Evolutionary conservation across 2,113 vertebrate species (phyloP), one percentile per base, ranked within the genome.

Genomic region (Oenanthe melanoleuca): DNA sequence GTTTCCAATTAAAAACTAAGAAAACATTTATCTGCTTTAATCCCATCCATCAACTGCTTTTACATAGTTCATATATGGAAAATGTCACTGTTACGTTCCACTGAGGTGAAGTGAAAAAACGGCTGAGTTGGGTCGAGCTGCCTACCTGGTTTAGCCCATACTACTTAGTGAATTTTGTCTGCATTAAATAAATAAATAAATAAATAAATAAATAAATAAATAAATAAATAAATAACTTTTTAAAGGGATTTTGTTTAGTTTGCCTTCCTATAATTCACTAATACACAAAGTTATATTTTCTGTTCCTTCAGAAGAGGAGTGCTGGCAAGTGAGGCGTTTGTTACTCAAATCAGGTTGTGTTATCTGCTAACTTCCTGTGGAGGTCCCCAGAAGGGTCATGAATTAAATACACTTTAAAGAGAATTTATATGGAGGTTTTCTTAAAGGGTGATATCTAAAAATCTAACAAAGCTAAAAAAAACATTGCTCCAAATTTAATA

Each of bases 61-160:
- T 57, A 53, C 14, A 66, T 56, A 79, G 13, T 9, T 93, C 4
- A 53, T 6, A 4, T 23, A 80, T 42, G 25, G 12, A 90, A 79
- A 92, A 91, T 56, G 6, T 75, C 42, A 67, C 10, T 37, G 26
- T 28, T 31, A n/a, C 13, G 38, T 21, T 69, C 17, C 37, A 47
- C 5, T 31, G 12, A 1, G 0, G 16, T 5, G n/a, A 25, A 60
- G 8, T 20, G 9, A 66, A 21, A 0, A 0, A 80, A 75, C 0
- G 0, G 17, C n/a, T 70, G 29, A 44, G 25, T 12, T 14, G 12
- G 31, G 26, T 20, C 67, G 29, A 72, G 28, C 17, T 57, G 63
- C 31, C n/a, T 10, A 15, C 11, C 22, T 31, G 17, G 17, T 12
- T 65, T 83, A 79, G 60, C 18, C 18, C 44, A 67, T 23, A 55